Conservation (phyloP, 2,113 vertebrate species). For the Ictalurus furcatus region DNA sequence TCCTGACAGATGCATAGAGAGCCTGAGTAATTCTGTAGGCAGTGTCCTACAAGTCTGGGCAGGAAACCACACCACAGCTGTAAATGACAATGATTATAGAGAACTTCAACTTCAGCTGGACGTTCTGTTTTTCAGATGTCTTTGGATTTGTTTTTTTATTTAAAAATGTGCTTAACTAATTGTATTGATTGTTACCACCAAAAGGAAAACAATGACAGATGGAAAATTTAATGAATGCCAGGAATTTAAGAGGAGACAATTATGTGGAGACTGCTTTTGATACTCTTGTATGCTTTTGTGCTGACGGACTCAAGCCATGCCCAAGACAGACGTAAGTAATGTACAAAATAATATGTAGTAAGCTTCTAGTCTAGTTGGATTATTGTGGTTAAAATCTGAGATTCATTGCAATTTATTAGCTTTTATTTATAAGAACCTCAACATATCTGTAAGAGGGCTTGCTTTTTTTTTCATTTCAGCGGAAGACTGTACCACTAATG, state of each 20-base stretch:
- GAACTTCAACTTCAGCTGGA: neutral
- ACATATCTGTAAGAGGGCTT: neutral
- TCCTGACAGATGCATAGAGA: constrained; percentile 25
- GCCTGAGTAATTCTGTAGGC: constrained; percentile 21
- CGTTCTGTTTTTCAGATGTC: neutral
- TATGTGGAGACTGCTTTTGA: constrained; percentile 40
- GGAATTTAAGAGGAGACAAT: neutral
- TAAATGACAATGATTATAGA: neutral
- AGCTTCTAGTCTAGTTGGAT: neutral
- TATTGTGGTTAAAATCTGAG: neutral
- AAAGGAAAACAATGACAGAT: neutral
- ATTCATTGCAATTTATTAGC: neutral
- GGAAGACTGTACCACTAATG: constrained; percentile 50
- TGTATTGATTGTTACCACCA: neutral
- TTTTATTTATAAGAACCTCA: neutral
- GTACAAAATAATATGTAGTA: neutral
- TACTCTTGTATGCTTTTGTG: constrained; percentile 54
- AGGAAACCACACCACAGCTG: constrained; percentile 38
- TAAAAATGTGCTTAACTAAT: neutral
- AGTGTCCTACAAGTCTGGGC: constrained; percentile 19
- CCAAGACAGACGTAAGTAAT: constrained; percentile 63
- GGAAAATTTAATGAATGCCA: neutral
- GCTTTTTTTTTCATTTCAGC: constrained; percentile 24
- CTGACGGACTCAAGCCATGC: constrained; percentile 47
- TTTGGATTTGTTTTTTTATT: neutral